Evolutionary conservation across 2,888 invertebrate species (phyloP), one percentile per base, ranked within the genome.

Genomic region (Andrena flavipes): DNA sequence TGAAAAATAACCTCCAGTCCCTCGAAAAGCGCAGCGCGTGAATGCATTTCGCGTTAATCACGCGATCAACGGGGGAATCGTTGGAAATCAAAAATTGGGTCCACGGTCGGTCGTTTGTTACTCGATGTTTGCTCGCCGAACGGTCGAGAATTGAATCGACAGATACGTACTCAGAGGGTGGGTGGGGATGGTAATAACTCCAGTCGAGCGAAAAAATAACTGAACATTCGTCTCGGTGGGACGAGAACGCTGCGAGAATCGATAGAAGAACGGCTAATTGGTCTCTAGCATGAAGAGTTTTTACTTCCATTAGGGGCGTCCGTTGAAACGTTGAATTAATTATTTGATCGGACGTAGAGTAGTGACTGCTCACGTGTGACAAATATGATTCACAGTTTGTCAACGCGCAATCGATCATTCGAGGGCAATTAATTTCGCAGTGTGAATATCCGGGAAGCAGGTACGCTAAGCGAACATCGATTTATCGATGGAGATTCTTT

Each of bases 261-360:
- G 63, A 71, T 64, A 56, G 35, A 8, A 10, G 13, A 23, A 35
- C 13, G 23, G 33, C 60, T 48, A 65, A 73, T 77, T 59, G 60
- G 33, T 49, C 63, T n/a, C 29, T 63, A 56, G 5, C 29, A 20
- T 16, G 10, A 49, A 59, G 64, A 65, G 56, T 73, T 65, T 49
- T 60, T 73, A 23, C 49, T 72, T 72, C 73, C 49, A 73, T 59
- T 35, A 59, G 26, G 2, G 4, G 20, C 42, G 20, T 29, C 70
- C 33, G 30, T 3, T n/a, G 74, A 60, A 56, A 69, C n/a, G 76
- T 20, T 30, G 56, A 65, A 76, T 72, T 60, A 60, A 73, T 73
- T 29, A 49, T 60, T 60, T 23, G 10, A 20, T 23, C 59, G 59
- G 48, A 59, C 42, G 26, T 29, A 29, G 10, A 29, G 29, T 29